phyloP scores from a whole-genome alignment of 2,888 invertebrate genomes.

The Eristalis arbustorum region DNA sequence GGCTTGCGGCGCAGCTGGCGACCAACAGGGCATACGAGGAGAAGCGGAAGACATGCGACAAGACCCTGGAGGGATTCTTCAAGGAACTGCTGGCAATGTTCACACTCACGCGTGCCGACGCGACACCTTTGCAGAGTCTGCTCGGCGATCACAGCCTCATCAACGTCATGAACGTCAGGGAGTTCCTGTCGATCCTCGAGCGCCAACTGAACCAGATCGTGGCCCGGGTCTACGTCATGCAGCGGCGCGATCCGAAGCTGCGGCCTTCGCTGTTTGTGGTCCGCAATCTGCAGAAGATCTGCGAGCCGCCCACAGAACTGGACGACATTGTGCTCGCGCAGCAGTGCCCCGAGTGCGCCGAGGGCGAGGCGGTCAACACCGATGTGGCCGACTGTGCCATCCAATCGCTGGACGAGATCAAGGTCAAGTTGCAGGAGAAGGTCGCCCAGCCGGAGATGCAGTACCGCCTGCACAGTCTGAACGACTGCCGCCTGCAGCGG shows the following conservation, averaged over 20 bases:
- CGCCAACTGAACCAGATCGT: slow-evolving; percentile 81
- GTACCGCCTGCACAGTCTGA: slow-evolving; percentile 79
- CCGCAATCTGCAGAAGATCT: slow-evolving; percentile 75
- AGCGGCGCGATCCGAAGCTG: slow-evolving; percentile 73
- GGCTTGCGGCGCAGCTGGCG: slow-evolving; percentile 72
- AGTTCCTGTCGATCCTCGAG: slow-evolving; percentile 82
- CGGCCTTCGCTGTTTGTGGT: slow-evolving; percentile 76
- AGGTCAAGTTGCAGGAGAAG: slow-evolving; percentile 77
- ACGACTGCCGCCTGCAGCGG: slow-evolving; percentile 78
- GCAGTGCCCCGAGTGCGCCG: slow-evolving; percentile 80
- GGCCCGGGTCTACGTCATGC: slow-evolving; percentile 80
- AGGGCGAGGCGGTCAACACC: slow-evolving; percentile 79
- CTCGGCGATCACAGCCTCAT: slow-evolving; percentile 83
- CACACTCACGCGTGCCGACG: slow-evolving; percentile 81
- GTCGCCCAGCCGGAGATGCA: slow-evolving; percentile 79
- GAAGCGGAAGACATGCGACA: slow-evolving; percentile 72
- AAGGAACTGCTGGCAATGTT: slow-evolving; percentile 76
- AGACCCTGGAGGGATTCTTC: slow-evolving; percentile 73
- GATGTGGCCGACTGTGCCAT: slow-evolving; percentile 76
- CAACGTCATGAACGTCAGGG: slow-evolving; percentile 82
- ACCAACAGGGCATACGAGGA: slow-evolving; percentile 71
- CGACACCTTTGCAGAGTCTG: slow-evolving; percentile 81
- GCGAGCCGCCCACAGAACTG: slow-evolving; percentile 80
- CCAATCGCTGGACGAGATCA: slow-evolving; percentile 73
- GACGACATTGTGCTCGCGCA: slow-evolving; percentile 80